Evolutionary conservation across 2,888 invertebrate genomes (phyloP), one percentile per base, ranked within the genome.

Genomic region (Allacma fusca): DNA sequence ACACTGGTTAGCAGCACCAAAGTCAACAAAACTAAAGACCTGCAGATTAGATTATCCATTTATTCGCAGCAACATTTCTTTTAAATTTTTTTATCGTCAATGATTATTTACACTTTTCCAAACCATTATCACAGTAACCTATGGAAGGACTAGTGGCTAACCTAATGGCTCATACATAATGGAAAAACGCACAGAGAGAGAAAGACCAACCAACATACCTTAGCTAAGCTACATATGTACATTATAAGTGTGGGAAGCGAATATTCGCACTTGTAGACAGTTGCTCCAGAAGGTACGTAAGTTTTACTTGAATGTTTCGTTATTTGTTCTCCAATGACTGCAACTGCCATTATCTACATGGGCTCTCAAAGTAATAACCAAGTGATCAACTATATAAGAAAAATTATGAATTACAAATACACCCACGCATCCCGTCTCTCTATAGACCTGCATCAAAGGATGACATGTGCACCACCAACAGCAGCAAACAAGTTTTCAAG

Each of bases 381-480:
- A 50, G 50, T 50, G 50, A 50, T 50, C 50, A 50, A 50, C 50
- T 50, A 50, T 16, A 26, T 62, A 62, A 62, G 26, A 62, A 62
- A 62, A 62, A 62, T 24, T 26, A 62, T 24, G 62, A 62, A 62
- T 62, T 62, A 62, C 24, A 62, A 62, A 62, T 24, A 62, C 62
- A 62, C 62, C 62, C 62, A 62, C 62, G 62, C 62, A 24, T 24
- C 23, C 23, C 23, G 23, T 23, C 62, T 62, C 62, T 26, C 26
- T 24, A 62, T 24, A 62, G 26, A 4, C n/a, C 62, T 13, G 26
- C 62, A 62, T 24, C 13, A 62, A 12, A 62, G 62, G 24, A 62
- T 62, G 62, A 62, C 62, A 62, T 24, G 62, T 62, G 62, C 62
- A 62, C 62, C 62, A 62, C 62, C 62, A 62, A 21, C 57, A 57